Percentiles rank a stretch among this genome's conserved stretches.
phyloP scores from a whole-genome alignment of 2,797 vertebrate genomes.

The Brachyalestes nurse region DNA sequence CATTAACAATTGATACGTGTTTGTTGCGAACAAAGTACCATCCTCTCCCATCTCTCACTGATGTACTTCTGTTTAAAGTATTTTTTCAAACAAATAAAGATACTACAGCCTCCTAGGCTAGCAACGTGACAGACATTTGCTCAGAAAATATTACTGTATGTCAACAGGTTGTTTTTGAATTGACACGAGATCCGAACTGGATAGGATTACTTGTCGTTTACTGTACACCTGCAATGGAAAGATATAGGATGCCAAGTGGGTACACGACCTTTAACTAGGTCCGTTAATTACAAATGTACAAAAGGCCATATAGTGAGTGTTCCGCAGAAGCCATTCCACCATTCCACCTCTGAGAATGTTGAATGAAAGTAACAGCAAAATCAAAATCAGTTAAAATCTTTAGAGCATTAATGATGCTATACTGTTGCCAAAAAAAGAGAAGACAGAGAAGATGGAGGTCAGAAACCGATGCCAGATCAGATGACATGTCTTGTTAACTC shows the following conservation, averaged over 20 bases:
- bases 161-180: neutral
- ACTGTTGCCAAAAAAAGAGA: too few relatives aligned
- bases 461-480: neutral
- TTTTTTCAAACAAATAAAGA: neutral
- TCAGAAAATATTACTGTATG: neutral
- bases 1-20: neutral
- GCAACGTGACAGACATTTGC: neutral
- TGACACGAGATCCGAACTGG: slow-evolving; percentile 1
- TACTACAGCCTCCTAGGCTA: neutral
- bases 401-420: neutral
- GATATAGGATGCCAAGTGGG: neutral
- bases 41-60: neutral
- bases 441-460: neutral
- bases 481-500: slow-evolving; percentile 15
- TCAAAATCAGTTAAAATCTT: neutral
- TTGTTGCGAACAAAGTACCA: neutral
- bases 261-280: neutral
- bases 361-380: too few relatives aligned
- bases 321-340: too few relatives aligned
- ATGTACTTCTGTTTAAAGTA: neutral
- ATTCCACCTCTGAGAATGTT: too few relatives aligned
- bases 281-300: neutral
- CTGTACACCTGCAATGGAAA: neutral
- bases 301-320: too few relatives aligned
- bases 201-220: slow-evolving; percentile 4